Evolutionary conservation across 2,797 vertebrate genomes (phyloP).

Genomic region (Rousettus madagascariensis): DNA sequence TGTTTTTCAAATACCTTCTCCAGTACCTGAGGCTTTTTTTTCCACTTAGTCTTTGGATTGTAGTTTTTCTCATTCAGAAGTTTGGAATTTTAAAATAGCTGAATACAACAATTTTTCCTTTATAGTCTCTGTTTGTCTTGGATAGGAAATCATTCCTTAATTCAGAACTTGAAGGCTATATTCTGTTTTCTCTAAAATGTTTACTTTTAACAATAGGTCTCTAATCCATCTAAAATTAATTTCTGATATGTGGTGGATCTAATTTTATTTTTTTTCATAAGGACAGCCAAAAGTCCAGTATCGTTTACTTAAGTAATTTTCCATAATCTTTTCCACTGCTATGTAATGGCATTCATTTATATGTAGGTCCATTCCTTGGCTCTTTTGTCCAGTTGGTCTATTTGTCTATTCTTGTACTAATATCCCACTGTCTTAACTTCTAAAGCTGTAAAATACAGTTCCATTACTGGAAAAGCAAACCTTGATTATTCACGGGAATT

Average conservation of each 20-base stretch:
- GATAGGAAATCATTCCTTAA: not conserved
- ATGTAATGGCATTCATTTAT: not conserved
- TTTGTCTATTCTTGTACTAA: not conserved
- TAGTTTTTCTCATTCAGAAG: not conserved
- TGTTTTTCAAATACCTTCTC: not conserved
- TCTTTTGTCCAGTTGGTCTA: not conserved
- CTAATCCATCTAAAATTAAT: not conserved
- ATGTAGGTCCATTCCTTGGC: not conserved
- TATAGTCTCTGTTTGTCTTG: not conserved
- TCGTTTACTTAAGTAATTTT: not conserved
- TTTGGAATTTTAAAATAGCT: not conserved
- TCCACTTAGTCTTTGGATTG: not conserved
- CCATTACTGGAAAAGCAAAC: not conserved
- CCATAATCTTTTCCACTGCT: not conserved
- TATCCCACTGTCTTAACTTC: not conserved
- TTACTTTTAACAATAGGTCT: not conserved
- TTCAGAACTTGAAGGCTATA: not conserved
- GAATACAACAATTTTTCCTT: not conserved
- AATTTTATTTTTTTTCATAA: not conserved
- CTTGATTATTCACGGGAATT: not conserved
- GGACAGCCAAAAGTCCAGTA: not conserved
- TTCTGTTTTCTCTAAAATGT: not conserved
- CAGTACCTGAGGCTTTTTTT: not conserved
- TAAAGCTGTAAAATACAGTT: not conserved
- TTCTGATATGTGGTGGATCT: not conserved